Evolutionary conservation across 2,888 invertebrate species (phyloP).

Genomic region (Ischnura elegans): DNA sequence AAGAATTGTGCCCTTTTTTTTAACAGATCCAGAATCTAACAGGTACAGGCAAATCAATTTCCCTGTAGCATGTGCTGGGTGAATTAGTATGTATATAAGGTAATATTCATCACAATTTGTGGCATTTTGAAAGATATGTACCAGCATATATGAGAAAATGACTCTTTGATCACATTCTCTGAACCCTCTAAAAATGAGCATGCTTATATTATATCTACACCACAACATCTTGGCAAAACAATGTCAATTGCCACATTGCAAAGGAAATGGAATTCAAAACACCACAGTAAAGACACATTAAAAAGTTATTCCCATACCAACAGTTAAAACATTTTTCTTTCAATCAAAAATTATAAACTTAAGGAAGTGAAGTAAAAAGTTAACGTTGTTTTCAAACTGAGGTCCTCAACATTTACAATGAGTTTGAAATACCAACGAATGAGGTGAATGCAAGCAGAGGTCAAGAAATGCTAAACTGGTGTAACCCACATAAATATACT

Average conservation of each 20-base stretch:
- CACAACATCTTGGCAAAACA: background rate
- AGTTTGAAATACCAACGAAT: constrained; percentile 4
- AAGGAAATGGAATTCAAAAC: constrained; percentile 59
- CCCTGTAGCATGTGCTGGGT: constrained; percentile 48
- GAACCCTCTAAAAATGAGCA: background rate
- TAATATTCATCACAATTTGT: background rate
- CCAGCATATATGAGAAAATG: background rate
- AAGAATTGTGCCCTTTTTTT: constrained; percentile 41
- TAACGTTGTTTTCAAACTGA: constrained; percentile 38
- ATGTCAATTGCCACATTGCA: background rate
- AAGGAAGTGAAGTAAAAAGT: background rate
- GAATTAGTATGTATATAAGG: background rate
- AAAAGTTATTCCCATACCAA: constrained; percentile 33
- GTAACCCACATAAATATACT: constrained; percentile 2
- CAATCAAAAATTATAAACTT: background rate
- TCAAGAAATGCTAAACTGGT: constrained; percentile 50
- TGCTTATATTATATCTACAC: background rate
- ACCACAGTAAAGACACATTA: constrained; percentile 38
- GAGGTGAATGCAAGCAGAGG: constrained; percentile 56
- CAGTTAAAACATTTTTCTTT: constrained; percentile 32
- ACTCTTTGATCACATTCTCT: background rate
- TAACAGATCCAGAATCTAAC: constrained; percentile 54
- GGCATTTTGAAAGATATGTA: background rate
- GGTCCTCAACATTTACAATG: constrained; percentile 41
- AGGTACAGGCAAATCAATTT: constrained; percentile 56